phyloP scores from a whole-genome alignment of 1,140 invertebrate species.

The Patella vulgata region DNA sequence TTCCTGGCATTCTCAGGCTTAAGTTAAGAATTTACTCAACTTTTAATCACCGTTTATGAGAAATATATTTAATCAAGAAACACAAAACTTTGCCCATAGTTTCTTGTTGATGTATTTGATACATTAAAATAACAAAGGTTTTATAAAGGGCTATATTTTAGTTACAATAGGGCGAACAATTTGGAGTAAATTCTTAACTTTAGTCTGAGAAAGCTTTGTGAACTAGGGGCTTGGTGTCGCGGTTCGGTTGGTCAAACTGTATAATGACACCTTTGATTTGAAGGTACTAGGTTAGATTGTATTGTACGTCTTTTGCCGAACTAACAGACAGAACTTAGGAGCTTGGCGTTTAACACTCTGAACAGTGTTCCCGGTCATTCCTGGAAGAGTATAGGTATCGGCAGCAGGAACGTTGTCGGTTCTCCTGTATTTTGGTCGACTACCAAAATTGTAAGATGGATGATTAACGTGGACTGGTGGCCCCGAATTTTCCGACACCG shows the following conservation, averaged over 20 bases:
- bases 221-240: slow-evolving; percentile 77
- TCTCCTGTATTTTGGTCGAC: slow-evolving; percentile 69
- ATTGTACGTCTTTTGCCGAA: slow-evolving; percentile 73
- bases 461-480: slow-evolving; percentile 70
- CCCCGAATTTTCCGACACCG: slow-evolving; percentile 82
- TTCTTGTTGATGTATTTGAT: too few species aligned
- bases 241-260: slow-evolving; percentile 84
- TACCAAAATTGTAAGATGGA: slow-evolving; percentile 79
- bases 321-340: slow-evolving; percentile 81
- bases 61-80: too few species aligned
- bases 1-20: too few species aligned
- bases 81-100: too few species aligned
- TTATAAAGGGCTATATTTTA: too few species aligned
- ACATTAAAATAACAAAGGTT: too few species aligned
- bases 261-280: slow-evolving; percentile 79
- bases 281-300: slow-evolving; percentile 72
- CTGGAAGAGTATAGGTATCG: slow-evolving; percentile 85
- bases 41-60: too few species aligned
- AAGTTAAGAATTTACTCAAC: too few species aligned
- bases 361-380: slow-evolving; percentile 77
- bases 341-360: slow-evolving; percentile 75
- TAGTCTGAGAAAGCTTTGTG: too few species aligned
- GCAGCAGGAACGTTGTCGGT: slow-evolving; percentile 76
- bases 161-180: too few species aligned
- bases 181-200: too few species aligned